Evolutionary conservation across 2,888 invertebrate species (phyloP).

Genomic region (Lymantria dispar): DNA sequence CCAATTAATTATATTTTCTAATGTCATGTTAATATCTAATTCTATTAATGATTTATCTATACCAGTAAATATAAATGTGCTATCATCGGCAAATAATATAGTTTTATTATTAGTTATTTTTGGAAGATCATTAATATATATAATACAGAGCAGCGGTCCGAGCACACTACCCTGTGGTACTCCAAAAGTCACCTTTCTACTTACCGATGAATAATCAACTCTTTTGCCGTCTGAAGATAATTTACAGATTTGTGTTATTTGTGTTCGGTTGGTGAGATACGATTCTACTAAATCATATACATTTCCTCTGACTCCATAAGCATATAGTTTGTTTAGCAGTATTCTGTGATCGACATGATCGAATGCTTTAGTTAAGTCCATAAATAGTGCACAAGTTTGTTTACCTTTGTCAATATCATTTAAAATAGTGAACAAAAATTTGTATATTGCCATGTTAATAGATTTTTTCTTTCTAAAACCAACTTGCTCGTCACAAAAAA

Average conservation of each 20-base stretch:
- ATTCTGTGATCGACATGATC: neutral
- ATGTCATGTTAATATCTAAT: neutral
- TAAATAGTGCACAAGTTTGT: neutral
- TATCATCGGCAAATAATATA: slow-evolving; percentile 4
- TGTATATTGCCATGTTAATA: neutral
- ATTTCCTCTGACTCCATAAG: neutral
- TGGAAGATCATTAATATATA: slow-evolving; percentile 4
- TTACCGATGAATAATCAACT: neutral
- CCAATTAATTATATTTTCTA: neutral
- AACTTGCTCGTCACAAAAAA: neutral
- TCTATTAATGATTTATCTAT: neutral
- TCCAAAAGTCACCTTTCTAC: neutral
- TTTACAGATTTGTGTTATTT: neutral
- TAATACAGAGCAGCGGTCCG: slow-evolving; percentile 3
- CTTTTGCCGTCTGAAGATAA: neutral
- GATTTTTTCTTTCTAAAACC: slow-evolving; percentile 1
- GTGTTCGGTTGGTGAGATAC: neutral
- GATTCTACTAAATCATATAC: neutral
- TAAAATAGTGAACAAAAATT: neutral
- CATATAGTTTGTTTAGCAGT: neutral
- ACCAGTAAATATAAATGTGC: neutral
- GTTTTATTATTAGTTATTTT: neutral
- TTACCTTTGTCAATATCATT: neutral
- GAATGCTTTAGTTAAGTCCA: slow-evolving; percentile 2
- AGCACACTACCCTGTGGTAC: slow-evolving; percentile 6